Base-by-base conservation (phyloP, 2,888 invertebrate genomes). In the Aquatica leii region DNA sequence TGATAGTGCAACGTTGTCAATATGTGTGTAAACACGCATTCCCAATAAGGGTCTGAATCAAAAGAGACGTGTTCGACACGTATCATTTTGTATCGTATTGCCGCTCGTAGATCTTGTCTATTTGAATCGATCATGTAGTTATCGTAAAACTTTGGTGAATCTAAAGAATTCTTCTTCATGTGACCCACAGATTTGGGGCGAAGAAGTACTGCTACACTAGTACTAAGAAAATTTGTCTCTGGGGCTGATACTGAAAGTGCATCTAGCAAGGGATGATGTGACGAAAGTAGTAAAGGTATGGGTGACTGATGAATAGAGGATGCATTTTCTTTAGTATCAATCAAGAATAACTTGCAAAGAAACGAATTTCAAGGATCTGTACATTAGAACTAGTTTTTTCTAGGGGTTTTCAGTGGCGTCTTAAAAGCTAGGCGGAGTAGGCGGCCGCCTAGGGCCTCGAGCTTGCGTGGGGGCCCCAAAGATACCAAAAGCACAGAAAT, bases 1-100 rank as follows among this genome's bases (percentile, higher is more conserved):
- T 77, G 72, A 65, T 80, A 76, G 18, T 77, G 73, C 43, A 74
- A 57, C 6, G 74, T 73, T 3, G 69, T 65, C 14, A 74, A 60
- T 18, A 74, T 46, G 56, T 76, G 71, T 35, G 72, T 60, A 87
- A 79, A 11, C 85, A 88, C 87, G 76, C 92, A 92, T 68, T 87
- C 86, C 90, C 91, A 90, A 74, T 91, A 92, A 24, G 85, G 86
- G 62, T 90, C 90, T 0, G 86, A 82, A 66, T 85, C 86, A 60
- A 86, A 87, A 2, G 66, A 64, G 14, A 80, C 69, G 0, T 76
- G 67, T 21, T 81, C 81, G 75, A 83, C 83, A 0, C 86, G 86
- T 4, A 77, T 62, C 5, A 73, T 72, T 15, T 69, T 64, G 15
- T 74, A 78, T 80, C 72, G 57, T 17, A 58, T 59, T 0, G 88